Base-by-base conservation (phyloP, 2,888 invertebrate genomes). In the Schizotus pectinicornis region DNA sequence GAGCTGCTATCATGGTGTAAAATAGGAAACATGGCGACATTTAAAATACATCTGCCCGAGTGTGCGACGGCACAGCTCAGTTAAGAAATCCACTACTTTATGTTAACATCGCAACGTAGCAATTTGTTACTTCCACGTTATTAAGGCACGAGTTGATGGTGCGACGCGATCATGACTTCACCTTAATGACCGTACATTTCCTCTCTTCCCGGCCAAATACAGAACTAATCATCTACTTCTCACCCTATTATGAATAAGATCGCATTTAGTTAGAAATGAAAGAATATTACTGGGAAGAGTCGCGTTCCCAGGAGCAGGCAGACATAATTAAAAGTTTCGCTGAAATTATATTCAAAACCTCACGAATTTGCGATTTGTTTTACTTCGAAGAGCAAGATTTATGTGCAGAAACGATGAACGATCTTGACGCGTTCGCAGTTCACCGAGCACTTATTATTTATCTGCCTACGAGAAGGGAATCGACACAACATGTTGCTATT, bases 41-140 rank as follows among this genome's bases (percentile, higher is more conserved):
- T 55, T 43, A 56, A 59, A 47, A 38, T 51, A 43, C 52, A 51
- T 56, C 41, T 59, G 52, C 47, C 39, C 33, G 51, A 56, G 43
- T 56, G 48, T 39, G 56, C 41, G 53, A 39, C 34, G 39, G 32
- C 45, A 54, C 42, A 54, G 56, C 47, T 54, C 46, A 47, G 49
- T 57, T 53, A 56, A 54, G 55, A 51, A 48, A 46, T 56, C 36
- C 43, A 51, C 35, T 33, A 41, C 49, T 55, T 39, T 59, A 61
- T 53, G 51, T 54, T 47, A 56, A 61, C 51, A 64, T 67, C 60
- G 59, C 65, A 62, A 62, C 66, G 58, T 50, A 63, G 64, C 70
- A 68, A 69, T 73, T 71, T 70, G 68, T 69, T 68, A 71, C 68
- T 64, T 69, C 67, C 65, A 62, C 63, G 67, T 70, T 72, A 72